Conservation (phyloP, 2,888 invertebrate genomes). For the Luperina testacea region DNA sequence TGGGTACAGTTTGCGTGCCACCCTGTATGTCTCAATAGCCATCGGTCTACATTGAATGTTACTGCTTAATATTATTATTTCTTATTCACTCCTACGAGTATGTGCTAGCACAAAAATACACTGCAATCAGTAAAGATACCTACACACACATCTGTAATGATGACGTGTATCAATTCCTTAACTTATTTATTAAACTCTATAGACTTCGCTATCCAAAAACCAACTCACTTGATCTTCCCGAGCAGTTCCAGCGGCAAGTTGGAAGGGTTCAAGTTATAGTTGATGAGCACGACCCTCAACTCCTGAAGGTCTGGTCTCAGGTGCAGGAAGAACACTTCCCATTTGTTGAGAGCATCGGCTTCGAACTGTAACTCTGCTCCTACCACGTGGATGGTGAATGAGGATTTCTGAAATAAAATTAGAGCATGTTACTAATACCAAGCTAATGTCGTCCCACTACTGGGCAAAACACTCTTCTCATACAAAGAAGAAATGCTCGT, state of each 20-base stretch:
- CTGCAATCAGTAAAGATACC: background rate
- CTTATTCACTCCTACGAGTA: too few relatives aligned
- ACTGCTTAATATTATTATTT: background rate
- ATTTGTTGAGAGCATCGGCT: conserved; percentile 92
- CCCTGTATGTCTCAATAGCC: background rate
- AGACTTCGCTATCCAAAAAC: background rate
- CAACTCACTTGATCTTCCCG: conserved; percentile 87
- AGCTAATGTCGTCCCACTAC: too few relatives aligned
- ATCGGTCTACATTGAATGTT: background rate
- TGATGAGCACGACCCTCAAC: conserved; percentile 91
- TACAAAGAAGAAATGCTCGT: too few relatives aligned
- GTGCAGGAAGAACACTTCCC: conserved; percentile 93
- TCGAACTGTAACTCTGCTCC: conserved; percentile 94
- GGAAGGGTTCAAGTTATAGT: conserved; percentile 91
- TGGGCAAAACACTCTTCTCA: too few relatives aligned
- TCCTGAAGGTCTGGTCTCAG: conserved; percentile 89
- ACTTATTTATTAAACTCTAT: background rate
- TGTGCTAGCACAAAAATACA: background rate
- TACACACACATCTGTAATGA: background rate
- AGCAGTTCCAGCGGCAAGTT: conserved; percentile 90
- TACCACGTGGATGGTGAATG: conserved; percentile 88
- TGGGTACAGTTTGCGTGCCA: too few relatives aligned
- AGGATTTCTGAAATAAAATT: conserved; percentile 72
- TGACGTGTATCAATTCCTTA: background rate
- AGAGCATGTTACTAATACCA: too few relatives aligned